phyloP scores from a whole-genome alignment of 2,888 invertebrate genomes.

The Ochlodes sylvanus region DNA sequence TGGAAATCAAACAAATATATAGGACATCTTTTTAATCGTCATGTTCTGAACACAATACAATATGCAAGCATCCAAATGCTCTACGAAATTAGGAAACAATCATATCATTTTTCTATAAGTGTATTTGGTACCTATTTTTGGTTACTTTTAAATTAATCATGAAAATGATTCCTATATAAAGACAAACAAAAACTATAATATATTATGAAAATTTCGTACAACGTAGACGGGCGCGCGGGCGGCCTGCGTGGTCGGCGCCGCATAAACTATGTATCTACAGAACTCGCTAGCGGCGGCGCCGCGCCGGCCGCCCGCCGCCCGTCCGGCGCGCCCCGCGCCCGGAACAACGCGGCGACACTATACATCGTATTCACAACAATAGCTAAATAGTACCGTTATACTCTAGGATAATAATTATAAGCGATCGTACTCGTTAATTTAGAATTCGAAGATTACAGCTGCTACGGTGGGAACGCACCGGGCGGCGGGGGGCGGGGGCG shows the following conservation, averaged over 20 bases:
- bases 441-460: constrained; percentile 70
- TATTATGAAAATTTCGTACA: constrained; percentile 81
- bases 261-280: constrained; percentile 46
- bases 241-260: constrained; percentile 42
- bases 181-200: constrained; percentile 83
- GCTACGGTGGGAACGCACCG: constrained; percentile 56
- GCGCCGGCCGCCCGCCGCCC: constrained; percentile 42
- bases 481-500: constrained; percentile 38
- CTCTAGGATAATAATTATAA: constrained; percentile 76
- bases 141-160: constrained; percentile 81
- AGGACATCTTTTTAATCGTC: constrained; percentile 81
- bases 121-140: constrained; percentile 85
- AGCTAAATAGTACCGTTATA: constrained; percentile 77
- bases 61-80: constrained; percentile 85
- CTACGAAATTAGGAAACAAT: constrained; percentile 81
- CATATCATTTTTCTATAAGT: constrained; percentile 71
- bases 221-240: constrained; percentile 67
- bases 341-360: constrained; percentile 51
- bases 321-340: constrained; percentile 45
- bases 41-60: constrained; percentile 86
- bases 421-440: constrained; percentile 73
- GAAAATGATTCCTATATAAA: constrained; percentile 80
- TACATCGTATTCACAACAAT: constrained; percentile 68
- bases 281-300: constrained; percentile 43
- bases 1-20: constrained; percentile 52